Percentiles rank a stretch among this genome's conserved stretches.
phyloP scores from a whole-genome alignment of 2,113 vertebrate species.

The Podiceps cristatus region DNA sequence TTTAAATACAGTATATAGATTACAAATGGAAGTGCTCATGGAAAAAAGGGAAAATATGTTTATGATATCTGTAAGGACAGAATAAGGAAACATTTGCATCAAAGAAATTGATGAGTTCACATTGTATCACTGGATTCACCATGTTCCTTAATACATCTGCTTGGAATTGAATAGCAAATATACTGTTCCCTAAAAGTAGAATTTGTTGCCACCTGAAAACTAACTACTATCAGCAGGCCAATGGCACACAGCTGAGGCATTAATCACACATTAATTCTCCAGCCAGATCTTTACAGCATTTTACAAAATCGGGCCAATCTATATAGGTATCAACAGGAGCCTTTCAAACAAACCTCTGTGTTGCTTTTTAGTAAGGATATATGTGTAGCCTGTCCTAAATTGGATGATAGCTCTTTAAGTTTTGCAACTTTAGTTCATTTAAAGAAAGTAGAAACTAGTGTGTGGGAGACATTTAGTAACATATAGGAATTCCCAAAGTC shows the following conservation, averaged over 20 bases:
- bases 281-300: neutral
- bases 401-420: neutral
- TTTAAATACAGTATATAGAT: neutral
- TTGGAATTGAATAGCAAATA: neutral
- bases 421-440: neutral
- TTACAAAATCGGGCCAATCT: neutral
- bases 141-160: neutral
- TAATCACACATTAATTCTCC: neutral
- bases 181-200: neutral
- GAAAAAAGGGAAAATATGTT: neutral
- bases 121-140: neutral
- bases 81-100: neutral
- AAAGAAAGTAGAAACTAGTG: neutral
- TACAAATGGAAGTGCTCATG: neutral
- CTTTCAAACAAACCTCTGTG: neutral
- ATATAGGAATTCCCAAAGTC: neutral
- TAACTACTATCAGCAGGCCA: neutral
- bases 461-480: neutral
- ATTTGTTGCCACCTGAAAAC: neutral
- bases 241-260: neutral
- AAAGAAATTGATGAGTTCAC: neutral
- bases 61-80: neutral
- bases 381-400: neutral
- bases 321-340: neutral
- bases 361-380: neutral